Base-by-base conservation (phyloP, 2,113 vertebrate species). In the Bambusicola thoracicus region DNA sequence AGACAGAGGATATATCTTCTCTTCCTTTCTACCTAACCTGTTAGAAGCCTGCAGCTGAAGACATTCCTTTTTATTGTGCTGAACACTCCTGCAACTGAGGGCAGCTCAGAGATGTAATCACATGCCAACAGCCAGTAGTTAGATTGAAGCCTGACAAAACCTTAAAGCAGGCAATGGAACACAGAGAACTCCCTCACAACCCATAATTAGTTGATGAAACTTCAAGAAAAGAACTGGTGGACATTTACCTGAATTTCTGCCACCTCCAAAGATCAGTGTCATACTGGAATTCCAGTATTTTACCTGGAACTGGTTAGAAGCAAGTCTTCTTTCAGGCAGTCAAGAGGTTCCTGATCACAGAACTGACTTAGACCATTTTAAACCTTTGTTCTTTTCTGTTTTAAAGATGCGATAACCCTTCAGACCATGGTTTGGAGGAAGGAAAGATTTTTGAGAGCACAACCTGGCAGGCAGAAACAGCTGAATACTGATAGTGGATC, bases 101-200 rank as follows among this genome's bases (percentile, higher is more conserved):
- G 73, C 68, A 94, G 79, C 73, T 93, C 76, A 91, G 80, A 94
- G 90, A 95, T 92, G 81, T 72, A 88, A 95, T 93, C 92, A 81
- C 58, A 72, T 83, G 21, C 65, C 0, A 1, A 94, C 36, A 82
- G 65, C 56, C 56, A 34, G 82, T 24, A 70, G 74, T 51, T 65
- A 89, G 56, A 84, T 8, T 89, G 92, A 65, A 95, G 69, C 58
- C 78, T 66, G 92, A 81, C 93, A 93, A 94, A 65, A 29, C 63
- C 86, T 92, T 91, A 72, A 90, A 89, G 56, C 32, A 89, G 68
- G 53, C 17, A 40, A 76, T 1, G 7, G 51, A 81, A 76, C 46
- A 32, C 5, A 38, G 51, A 85, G 89, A 89, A 79, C 36, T 83
- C 46, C 43, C 61, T 92, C 56, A 29, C 61, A 83, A 68, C 55